Percentiles rank a stretch among this genome's conserved stretches.
Evolutionary conservation across 1,140 invertebrate species (phyloP).

Genomic region (Leptinotarsa texana): DNA sequence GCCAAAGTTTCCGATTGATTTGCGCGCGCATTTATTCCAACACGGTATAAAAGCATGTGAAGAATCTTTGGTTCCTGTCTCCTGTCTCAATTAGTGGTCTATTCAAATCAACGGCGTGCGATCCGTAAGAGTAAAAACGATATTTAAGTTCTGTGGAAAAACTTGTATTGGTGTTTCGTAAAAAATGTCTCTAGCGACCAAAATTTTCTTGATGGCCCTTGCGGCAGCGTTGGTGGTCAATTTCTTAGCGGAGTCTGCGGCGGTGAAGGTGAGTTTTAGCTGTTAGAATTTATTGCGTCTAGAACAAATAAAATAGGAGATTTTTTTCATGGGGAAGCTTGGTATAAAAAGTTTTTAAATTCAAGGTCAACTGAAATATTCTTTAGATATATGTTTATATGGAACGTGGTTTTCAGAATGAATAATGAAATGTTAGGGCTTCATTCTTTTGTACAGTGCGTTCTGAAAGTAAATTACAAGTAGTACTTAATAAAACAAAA

Average conservation of each 20-base stretch:
- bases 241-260: neutral
- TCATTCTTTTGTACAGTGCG: too few species aligned
- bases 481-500: too few species aligned
- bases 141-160: too few species aligned
- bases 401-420: too few species aligned
- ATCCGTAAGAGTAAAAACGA: neutral
- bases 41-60: neutral
- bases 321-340: too few species aligned
- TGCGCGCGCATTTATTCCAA: neutral
- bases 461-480: too few species aligned
- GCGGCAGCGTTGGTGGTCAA: neutral
- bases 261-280: neutral
- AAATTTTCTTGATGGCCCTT: neutral
- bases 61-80: constrained; percentile 1
- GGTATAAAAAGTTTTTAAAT: too few species aligned
- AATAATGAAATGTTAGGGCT: too few species aligned
- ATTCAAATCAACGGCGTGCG: neutral
- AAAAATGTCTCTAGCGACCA: neutral
- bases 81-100: neutral
- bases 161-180: neutral
- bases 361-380: too few species aligned
- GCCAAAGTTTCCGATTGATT: neutral
- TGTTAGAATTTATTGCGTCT: too few species aligned
- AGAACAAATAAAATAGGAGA: too few species aligned
- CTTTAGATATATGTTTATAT: too few species aligned